These are phyloP conservation scores for Leptinotarsa peninsularis DNA, from an alignment of 2,888 invertebrate genomes.

Conservation along the genomic window DNA sequence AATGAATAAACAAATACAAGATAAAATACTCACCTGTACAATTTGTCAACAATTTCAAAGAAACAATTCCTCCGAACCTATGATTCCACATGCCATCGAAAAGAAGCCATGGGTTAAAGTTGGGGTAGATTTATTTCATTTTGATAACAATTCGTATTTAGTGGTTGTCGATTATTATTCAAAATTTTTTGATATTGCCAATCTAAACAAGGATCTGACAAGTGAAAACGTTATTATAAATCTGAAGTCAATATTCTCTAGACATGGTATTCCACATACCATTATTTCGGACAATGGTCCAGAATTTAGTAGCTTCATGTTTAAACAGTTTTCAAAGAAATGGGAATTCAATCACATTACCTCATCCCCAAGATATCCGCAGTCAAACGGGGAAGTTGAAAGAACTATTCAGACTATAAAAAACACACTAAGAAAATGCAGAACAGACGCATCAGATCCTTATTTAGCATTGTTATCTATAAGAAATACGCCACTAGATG, in stretches of 20 bases:
- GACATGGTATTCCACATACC: too few species aligned
- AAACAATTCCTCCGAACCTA: not conserved
- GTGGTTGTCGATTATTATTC: not conserved
- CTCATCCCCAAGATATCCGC: slow-evolving; percentile 9
- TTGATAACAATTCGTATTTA: not conserved
- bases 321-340: too few species aligned
- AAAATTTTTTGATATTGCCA: too few species aligned
- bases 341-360: too few species aligned
- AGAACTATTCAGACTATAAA: slow-evolving; percentile 24
- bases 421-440: slow-evolving; percentile 23
- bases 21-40: too few species aligned
- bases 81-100: not conserved
- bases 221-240: too few species aligned
- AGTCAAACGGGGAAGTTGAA: slow-evolving; percentile 26
- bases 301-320: too few species aligned
- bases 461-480: slow-evolving; percentile 23
- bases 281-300: too few species aligned
- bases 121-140: not conserved
- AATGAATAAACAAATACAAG: too few species aligned
- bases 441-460: slow-evolving; percentile 1
- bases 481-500: slow-evolving; percentile 16
- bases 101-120: not conserved
- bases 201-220: too few species aligned
- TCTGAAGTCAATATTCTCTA: too few species aligned
- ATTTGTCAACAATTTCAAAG: not conserved